Evolutionary conservation across 1,140 invertebrate species (phyloP).

Genomic region (Oedothorax gibbosus): DNA sequence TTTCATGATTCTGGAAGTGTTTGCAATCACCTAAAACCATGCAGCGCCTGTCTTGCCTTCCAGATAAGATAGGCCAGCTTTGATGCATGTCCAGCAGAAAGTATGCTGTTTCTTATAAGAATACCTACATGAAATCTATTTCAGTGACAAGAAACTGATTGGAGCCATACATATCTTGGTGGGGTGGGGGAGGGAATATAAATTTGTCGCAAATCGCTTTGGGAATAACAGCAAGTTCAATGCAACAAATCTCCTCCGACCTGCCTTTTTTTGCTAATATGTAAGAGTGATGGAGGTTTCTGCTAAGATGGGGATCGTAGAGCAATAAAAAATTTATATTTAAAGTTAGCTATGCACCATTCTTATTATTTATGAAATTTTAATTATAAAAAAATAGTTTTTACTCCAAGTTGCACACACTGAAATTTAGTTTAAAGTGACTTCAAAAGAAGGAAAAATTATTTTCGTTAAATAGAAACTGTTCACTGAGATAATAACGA

Average conservation of each 20-base stretch:
- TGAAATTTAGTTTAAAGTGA: no score
- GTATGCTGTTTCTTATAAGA: conserved; percentile 42
- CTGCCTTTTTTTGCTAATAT: conserved; percentile 31
- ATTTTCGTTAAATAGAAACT: no score
- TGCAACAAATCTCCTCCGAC: conserved; percentile 42
- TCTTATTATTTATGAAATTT: no score
- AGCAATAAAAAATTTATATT: conserved; percentile 3
- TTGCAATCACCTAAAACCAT: conserved; percentile 23
- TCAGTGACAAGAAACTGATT: conserved; percentile 58
- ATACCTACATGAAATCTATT: conserved; percentile 58
- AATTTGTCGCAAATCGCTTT: conserved; percentile 57
- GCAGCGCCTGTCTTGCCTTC: conserved; percentile 10
- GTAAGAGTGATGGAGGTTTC: conserved; percentile 23
- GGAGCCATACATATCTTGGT: conserved; percentile 34
- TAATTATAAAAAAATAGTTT: no score
- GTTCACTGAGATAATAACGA: no score
- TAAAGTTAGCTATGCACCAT: no score
- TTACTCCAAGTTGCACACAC: no score
- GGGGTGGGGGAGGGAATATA: conserved; percentile 40
- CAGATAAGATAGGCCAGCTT: conserved; percentile 46
- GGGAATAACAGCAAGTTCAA: conserved; percentile 42
- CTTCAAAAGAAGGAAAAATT: no score
- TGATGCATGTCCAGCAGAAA: conserved; percentile 26
- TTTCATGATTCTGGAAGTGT: conserved; percentile 53
- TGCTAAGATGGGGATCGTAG: conserved; percentile 24